Conservation (phyloP, 2,888 invertebrate genomes). For the Venustoraphidia nigricollis region DNA sequence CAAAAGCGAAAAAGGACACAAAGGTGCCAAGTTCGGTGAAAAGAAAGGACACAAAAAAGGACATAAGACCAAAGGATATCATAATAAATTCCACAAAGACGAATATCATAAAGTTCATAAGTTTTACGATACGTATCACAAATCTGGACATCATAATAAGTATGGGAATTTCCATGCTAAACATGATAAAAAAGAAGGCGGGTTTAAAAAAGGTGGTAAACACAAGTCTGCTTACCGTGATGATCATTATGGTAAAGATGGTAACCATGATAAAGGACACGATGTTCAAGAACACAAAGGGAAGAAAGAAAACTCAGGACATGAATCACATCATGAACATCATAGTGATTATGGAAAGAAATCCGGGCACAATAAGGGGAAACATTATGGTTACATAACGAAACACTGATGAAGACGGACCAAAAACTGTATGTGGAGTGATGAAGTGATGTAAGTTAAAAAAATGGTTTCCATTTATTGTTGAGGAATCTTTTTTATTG, state of each 20-base stretch:
- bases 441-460: too few species aligned
- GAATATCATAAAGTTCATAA: constrained; percentile 66
- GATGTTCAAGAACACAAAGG: constrained; percentile 48
- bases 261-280: constrained; percentile 46
- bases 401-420: background rate
- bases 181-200: constrained; percentile 44
- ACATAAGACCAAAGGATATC: constrained; percentile 62
- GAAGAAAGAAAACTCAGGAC: constrained; percentile 42
- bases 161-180: constrained; percentile 50
- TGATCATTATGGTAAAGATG: constrained; percentile 46
- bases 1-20: constrained; percentile 49
- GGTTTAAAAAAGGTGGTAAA: constrained; percentile 47
- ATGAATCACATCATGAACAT: constrained; percentile 43
- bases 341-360: constrained; percentile 43
- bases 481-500: too few species aligned
- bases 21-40: constrained; percentile 53
- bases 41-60: constrained; percentile 65
- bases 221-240: constrained; percentile 45
- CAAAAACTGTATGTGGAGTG: too few species aligned
- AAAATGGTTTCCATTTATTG: too few species aligned
- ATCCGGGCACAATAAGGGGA: constrained; percentile 38
- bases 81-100: constrained; percentile 65
- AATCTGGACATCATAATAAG: constrained; percentile 52
- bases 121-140: constrained; percentile 60
- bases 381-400: constrained; percentile 25